These are phyloP conservation scores for Phylloscopus whistleri DNA, from an alignment of 2,113 vertebrate genomes.

Conservation along the genomic window DNA sequence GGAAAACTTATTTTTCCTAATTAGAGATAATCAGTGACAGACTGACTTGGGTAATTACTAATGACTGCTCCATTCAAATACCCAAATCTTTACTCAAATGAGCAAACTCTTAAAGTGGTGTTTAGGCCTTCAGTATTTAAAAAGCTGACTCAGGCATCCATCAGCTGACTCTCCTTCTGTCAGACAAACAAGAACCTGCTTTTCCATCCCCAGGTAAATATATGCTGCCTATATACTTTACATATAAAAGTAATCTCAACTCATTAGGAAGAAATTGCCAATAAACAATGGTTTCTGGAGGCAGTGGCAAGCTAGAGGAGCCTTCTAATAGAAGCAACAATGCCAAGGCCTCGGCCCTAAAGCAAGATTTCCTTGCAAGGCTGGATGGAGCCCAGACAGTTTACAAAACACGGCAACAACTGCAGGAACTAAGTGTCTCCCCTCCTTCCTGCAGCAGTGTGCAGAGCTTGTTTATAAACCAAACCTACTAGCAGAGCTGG, in stretches of 20 bases:
- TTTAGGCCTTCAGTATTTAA: not conserved
- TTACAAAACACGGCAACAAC: not conserved
- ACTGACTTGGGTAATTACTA: not conserved
- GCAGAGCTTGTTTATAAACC: not conserved
- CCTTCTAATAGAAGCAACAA: not conserved
- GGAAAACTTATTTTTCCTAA: not conserved
- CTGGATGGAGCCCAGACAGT: not conserved
- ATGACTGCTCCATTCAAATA: not conserved
- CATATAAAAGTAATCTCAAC: not conserved
- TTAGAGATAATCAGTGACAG: not conserved
- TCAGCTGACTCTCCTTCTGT: not conserved
- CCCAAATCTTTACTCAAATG: not conserved
- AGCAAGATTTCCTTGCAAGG: not conserved
- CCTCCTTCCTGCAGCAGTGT: not conserved
- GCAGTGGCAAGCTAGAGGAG: not conserved
- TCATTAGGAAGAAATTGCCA: not conserved
- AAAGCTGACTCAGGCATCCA: not conserved
- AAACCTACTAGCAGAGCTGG: not conserved
- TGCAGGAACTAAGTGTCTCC: not conserved
- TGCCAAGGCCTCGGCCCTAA: fast-evolving
- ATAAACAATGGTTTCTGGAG: not conserved
- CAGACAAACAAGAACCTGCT: not conserved
- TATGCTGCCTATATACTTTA: not conserved
- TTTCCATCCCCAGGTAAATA: not conserved
- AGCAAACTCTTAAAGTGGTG: not conserved